These are phyloP conservation scores for Gopherus flavomarginatus DNA, from an alignment of 2,113 vertebrate genomes.

Conservation along the genomic window DNA sequence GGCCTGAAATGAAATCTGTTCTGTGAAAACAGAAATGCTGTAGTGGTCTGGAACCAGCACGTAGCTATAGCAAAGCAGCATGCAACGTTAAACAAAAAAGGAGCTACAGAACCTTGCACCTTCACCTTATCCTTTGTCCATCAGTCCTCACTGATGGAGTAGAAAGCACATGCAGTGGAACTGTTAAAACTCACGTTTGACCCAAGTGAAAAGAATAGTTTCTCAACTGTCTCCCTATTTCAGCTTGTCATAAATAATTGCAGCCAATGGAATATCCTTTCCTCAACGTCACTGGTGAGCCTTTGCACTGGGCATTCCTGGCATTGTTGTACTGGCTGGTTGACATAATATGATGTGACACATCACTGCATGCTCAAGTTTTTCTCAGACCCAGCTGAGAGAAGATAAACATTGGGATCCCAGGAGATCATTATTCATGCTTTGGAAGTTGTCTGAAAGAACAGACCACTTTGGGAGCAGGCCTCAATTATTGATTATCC, in stretches of 20 bases:
- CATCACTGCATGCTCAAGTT: neutral
- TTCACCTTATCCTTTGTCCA: neutral
- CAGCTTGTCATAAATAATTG: accelerated
- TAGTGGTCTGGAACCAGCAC: neutral
- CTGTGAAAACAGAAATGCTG: neutral
- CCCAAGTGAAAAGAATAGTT: neutral
- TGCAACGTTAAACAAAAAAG: neutral
- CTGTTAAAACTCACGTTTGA: neutral
- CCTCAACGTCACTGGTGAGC: accelerated
- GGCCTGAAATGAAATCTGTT: neutral
- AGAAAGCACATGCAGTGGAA: accelerated
- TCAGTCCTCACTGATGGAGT: neutral
- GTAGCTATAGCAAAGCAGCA: neutral
- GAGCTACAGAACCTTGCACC: neutral
- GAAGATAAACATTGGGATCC: neutral
- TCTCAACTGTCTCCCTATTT: neutral
- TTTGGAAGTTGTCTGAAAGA: neutral
- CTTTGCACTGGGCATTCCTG: neutral
- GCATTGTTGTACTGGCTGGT: neutral
- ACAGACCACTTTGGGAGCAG: accelerated
- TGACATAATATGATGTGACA: neutral
- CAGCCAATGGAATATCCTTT: neutral
- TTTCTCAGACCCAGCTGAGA: neutral
- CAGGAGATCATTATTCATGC: neutral
- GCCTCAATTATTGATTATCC: neutral